These are phyloP conservation scores for Eremophila alpestris DNA, from an alignment of 2,797 vertebrate genomes.

Conservation along the genomic window DNA sequence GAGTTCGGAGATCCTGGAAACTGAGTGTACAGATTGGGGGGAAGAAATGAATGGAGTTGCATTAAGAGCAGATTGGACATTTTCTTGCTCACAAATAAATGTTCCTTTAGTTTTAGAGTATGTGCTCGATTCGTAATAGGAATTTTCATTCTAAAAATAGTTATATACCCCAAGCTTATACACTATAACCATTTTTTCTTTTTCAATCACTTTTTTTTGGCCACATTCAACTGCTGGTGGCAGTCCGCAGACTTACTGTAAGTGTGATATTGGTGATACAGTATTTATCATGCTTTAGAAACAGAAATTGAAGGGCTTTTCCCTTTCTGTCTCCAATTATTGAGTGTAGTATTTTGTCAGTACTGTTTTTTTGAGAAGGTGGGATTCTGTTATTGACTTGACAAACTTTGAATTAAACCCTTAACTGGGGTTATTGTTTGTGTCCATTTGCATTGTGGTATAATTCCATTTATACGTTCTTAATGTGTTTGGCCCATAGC, in stretches of 20 bases:
- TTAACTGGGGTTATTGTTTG: not conserved
- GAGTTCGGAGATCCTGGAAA: not conserved
- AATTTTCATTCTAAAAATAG: not conserved
- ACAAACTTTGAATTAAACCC: not conserved
- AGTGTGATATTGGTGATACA: not conserved
- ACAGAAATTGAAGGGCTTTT: not conserved
- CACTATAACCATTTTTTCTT: not conserved
- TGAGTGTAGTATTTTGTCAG: not conserved
- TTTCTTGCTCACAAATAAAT: not conserved
- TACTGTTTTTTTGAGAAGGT: not conserved
- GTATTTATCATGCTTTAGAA: not conserved
- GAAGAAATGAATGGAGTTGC: too few species aligned
- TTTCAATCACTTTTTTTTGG: not conserved
- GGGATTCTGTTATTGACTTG: not conserved
- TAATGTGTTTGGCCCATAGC: not conserved
- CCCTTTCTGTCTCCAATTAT: not conserved
- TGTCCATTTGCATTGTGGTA: not conserved
- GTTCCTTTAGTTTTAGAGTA: not conserved
- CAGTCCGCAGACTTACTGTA: not conserved
- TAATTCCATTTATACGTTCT: not conserved
- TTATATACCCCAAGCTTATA: not conserved
- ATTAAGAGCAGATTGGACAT: not conserved
- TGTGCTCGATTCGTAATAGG: not conserved
- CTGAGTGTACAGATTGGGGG: accelerated
- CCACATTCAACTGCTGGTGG: not conserved